Evolutionary conservation across 53 echinoderm and acorn worm species (phyloP), one percentile per base, ranked within the genome.

Genomic region (Stichopus horrens): DNA sequence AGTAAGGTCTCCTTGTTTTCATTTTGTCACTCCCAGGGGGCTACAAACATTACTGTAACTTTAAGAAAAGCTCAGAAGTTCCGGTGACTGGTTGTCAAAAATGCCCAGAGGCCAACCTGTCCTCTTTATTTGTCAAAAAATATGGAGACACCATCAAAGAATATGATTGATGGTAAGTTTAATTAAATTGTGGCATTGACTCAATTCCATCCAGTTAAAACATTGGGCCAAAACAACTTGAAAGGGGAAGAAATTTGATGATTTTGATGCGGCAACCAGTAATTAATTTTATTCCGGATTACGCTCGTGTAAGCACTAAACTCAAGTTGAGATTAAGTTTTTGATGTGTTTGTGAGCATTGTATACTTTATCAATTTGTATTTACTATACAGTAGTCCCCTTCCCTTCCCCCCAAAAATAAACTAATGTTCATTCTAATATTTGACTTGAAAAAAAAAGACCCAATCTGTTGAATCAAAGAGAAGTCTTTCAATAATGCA

Each of bases 121-220:
- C 16, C 63, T 63, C 75, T 11, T 55, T 53, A 79, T 79, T 79
- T 79, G 53, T 55, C 9, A 1, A 79, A 55, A 79, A 79, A 79
- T 52, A 51, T 52, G 16, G n/a, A 53, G 9, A n/a, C 10, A 18
- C 79, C 55, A 79, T 79, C 53, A 79, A n/a, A 54, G 79, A 52
- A 77, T 79, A 55, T 79, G 79, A 79, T 79, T 79, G 79, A 79
- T 53, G 53, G 53, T 79, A 5, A 54, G 53, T 79, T 37, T 79
- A 79, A 53, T 79, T 53, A 54, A 79, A 79, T 79, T 5, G 79
- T 16, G 16, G 63, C 63, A 63, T 63, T 7, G 16, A 63, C 63
- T 5, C 16, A 16, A 6, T 16, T 13, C 63, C 8, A 10, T 51
- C 37, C 37, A 37, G 37, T 37, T 37, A 37, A 37, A 37, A 37